Evolutionary conservation across 1,140 invertebrate species (phyloP).

Genomic region (Colletes gigas): DNA sequence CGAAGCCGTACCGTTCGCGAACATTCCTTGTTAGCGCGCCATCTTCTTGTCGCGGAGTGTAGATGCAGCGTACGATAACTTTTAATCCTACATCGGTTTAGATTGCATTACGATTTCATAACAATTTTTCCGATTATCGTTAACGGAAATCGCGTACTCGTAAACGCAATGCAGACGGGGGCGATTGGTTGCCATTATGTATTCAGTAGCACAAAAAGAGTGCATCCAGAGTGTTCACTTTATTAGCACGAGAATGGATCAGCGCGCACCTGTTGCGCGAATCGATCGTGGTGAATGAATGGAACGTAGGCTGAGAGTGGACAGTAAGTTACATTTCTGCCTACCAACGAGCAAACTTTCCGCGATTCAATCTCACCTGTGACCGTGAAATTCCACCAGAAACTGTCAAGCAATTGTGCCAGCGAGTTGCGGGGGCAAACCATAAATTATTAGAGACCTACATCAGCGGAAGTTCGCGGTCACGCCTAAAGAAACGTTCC

Average conservation of each 20-base stretch:
- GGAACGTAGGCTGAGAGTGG: slow-evolving; percentile 48
- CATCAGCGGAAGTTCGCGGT: not conserved
- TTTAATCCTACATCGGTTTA: too few species aligned
- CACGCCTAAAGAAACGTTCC: not conserved
- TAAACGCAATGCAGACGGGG: not conserved
- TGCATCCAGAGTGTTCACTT: slow-evolving; percentile 50
- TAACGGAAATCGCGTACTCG: not conserved
- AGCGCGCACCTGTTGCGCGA: slow-evolving; percentile 60
- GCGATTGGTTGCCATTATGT: slow-evolving; percentile 4
- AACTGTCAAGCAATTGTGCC: too few species aligned
- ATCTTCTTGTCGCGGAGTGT: too few species aligned
- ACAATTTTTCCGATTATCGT: not conserved
- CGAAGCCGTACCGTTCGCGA: too few species aligned
- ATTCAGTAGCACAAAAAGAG: slow-evolving; percentile 41
- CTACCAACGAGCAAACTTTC: slow-evolving; percentile 19
- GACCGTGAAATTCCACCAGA: not conserved
- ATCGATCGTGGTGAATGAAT: slow-evolving; percentile 68
- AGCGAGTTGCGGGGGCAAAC: not conserved
- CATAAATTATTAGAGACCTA: not conserved
- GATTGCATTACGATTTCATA: not conserved
- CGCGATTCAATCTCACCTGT: too few species aligned
- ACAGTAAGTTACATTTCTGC: slow-evolving; percentile 45
- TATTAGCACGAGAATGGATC: slow-evolving; percentile 56
- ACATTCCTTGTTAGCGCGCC: too few species aligned
- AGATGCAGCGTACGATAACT: too few species aligned